A percentile compares a stretch with the other conserved stretches of the same genome.
phyloP scores from a whole-genome alignment of 2,797 vertebrate genomes.

The Alfaro cultratus region DNA sequence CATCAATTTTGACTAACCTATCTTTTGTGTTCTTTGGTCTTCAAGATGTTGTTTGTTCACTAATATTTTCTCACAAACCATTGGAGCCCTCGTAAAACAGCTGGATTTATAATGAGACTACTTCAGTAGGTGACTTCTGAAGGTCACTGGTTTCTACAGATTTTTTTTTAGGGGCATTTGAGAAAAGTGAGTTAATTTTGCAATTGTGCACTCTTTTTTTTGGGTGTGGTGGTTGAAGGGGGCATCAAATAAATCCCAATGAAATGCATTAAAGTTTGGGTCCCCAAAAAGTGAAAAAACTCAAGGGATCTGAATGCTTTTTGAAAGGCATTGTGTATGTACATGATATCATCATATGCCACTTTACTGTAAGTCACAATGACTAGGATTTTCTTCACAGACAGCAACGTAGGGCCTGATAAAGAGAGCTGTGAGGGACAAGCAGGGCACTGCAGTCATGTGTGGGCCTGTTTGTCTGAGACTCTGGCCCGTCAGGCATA shows the following conservation, averaged over 20 bases:
- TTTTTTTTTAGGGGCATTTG: not conserved
- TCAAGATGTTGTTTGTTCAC: not conserved
- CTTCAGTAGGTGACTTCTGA: not conserved
- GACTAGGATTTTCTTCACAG: not conserved
- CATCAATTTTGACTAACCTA: not conserved
- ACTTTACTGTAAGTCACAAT: conserved; percentile 1
- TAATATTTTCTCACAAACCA: not conserved
- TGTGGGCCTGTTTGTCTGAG: conserved; percentile 12
- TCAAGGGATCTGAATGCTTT: not conserved
- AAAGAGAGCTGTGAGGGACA: conserved; percentile 12
- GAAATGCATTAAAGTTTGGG: not conserved
- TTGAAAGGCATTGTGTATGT: not conserved
- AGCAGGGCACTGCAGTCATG: conserved; percentile 26
- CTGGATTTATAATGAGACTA: not conserved
- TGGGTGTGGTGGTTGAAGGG: not conserved
- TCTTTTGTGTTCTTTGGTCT: not conserved
- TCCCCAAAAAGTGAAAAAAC: not conserved
- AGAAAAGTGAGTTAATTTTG: not conserved
- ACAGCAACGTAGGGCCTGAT: not conserved
- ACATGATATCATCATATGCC: no score
- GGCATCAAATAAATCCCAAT: not conserved
- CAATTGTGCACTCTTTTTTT: not conserved
- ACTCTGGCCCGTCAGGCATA: conserved; percentile 18
- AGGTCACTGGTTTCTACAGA: not conserved
- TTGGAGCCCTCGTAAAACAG: not conserved